Base-by-base conservation (phyloP, 2,797 vertebrate species). In the Vireo griseus region DNA sequence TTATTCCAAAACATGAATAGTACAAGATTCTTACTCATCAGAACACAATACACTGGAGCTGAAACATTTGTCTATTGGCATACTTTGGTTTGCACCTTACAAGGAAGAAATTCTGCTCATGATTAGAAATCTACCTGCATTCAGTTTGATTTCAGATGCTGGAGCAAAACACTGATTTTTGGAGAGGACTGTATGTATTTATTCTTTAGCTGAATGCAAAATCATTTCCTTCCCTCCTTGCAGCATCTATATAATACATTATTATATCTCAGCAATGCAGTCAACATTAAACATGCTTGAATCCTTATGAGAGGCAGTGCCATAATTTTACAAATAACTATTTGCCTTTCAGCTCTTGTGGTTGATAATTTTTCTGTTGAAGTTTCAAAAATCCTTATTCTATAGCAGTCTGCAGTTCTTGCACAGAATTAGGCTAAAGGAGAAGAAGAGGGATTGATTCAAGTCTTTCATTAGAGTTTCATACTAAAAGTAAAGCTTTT, bases 21-120 rank as follows among this genome's bases (percentile, higher is more conserved):
- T 94, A 93, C 77, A 93, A 96, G 93, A 80, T 90, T 95, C 95
- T 87, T 74, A 86, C 52, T 76, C 92, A 84, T 97, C 96, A 94
- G 61, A 95, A 82, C 94, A 94, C 68, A 92, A 91, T 54, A 95
- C 90, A 94, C 73, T 63, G 81, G 86, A 76, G 79, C 58, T 77
- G 42, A 80, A 93, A 66, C 61, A 82, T 88, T 90, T 65, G 24
- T 81, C 42, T 88, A 35, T 52, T 87, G 29, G 45, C 55, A 54
- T 85, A 92, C 58, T 35, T 16, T 65, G 80, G 35, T 62, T 83
- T 84, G 50, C 22, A 71, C 59, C 8, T 94, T 73, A 11, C 14
- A 84, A 92, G 59, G 25, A 92, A 39, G 47, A 81, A 91, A 79
- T 93, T 71, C 63, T 80, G 65, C 67, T 81, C 24, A 1, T 94